Evolutionary conservation across 2,113 vertebrate species (phyloP).

Genomic region (Sarotherodon lohbergeri): DNA sequence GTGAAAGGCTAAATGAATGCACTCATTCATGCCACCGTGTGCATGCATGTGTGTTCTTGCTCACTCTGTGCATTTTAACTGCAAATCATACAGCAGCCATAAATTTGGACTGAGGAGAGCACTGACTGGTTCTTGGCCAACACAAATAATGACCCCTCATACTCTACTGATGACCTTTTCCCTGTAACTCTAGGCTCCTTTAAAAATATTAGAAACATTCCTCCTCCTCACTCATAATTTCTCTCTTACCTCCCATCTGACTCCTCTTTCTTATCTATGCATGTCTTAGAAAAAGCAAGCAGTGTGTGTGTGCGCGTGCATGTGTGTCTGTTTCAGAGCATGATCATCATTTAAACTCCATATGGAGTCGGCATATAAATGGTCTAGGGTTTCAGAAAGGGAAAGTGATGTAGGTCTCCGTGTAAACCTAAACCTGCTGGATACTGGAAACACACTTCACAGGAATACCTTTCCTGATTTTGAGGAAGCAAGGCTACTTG

Average conservation of each 20-base stretch:
- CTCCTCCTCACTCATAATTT: not conserved
- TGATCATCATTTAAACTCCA: not conserved
- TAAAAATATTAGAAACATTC: not conserved
- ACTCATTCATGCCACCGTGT: conserved; percentile 25
- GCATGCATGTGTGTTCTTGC: not conserved
- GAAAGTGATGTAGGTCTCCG: not conserved
- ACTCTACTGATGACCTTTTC: not conserved
- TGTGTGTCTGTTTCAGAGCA: not conserved
- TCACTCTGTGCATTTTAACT: conserved; percentile 4
- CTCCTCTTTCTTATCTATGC: not conserved
- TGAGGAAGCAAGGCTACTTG: conserved; percentile 3
- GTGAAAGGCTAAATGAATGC: not conserved
- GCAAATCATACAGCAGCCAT: not conserved
- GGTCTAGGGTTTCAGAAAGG: conserved; percentile 11
- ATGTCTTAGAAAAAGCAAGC: not conserved
- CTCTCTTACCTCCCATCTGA: not conserved
- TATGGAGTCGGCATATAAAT: not conserved
- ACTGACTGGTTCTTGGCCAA: conserved; percentile 9
- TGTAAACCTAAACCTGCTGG: conserved; percentile 30
- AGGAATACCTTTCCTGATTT: conserved; percentile 6
- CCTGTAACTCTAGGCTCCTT: not conserved
- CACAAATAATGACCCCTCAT: conserved; percentile 28
- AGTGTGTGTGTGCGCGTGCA: not conserved
- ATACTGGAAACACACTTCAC: not conserved
- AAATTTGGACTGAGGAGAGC: not conserved